phyloP scores from a whole-genome alignment of 2,888 invertebrate species.

The Pammene fasciana region DNA sequence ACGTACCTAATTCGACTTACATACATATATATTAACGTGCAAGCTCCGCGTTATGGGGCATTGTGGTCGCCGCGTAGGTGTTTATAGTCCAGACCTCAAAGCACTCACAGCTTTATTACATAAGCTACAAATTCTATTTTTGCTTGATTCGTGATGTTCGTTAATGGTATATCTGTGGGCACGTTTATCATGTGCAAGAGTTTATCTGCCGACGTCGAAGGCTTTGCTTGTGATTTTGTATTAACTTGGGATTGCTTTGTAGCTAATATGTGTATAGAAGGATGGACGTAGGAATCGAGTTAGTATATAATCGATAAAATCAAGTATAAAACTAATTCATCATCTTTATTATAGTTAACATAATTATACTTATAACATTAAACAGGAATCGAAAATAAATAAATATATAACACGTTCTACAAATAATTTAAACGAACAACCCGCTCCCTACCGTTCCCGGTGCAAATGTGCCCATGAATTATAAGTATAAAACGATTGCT shows the following conservation, averaged over 20 bases:
- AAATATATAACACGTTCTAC: no score
- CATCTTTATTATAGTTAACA: no score
- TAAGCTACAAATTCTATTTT: neutral
- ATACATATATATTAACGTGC: neutral
- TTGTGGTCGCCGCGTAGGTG: conserved; percentile 27
- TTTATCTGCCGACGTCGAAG: conserved; percentile 12
- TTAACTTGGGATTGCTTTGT: conserved; percentile 2
- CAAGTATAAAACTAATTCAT: no score
- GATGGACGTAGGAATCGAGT: no score
- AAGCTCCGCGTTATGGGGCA: conserved; percentile 12
- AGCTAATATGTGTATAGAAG: neutral
- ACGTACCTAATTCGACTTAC: neutral
- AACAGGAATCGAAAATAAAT: no score
- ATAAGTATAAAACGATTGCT: no score
- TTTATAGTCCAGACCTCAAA: neutral
- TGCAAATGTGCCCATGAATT: no score
- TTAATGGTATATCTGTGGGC: neutral
- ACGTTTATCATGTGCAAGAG: conserved; percentile 17
- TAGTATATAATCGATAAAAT: no score
- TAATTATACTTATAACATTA: no score
- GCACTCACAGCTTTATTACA: neutral
- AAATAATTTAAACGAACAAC: no score
- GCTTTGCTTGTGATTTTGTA: neutral
- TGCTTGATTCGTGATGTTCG: neutral
- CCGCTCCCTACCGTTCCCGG: no score